Base-by-base conservation (phyloP, 2,113 vertebrate genomes). In the Corythoichthys intestinalis region DNA sequence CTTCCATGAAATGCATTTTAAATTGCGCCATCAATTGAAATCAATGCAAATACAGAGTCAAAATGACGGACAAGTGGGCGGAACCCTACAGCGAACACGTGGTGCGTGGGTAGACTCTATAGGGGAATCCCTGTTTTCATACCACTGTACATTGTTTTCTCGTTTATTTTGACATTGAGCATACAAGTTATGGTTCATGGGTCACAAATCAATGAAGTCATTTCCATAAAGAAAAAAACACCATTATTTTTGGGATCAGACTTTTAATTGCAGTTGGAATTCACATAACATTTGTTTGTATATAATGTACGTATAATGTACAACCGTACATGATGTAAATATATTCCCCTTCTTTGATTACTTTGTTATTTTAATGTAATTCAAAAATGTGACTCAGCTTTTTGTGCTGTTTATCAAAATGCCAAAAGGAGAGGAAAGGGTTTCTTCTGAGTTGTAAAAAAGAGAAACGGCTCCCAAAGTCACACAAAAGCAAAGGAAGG, bases 211-310 rank as follows among this genome's bases (percentile, higher is more conserved):
- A 38, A 38, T 59, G 20, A 35, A 59, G 34, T 59, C 57, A 59
- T 13, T 38, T 4, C 10, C 10, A 9, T 37, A 52, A 67, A 76
- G 47, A n/a, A n/a, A 80, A 66, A 15, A 13, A 1, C 69, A 67
- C 47, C 9, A 76, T 78, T 59, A 79, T 12, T 59, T 79, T 88
- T 87, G 77, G 84, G 85, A 88, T 91, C 87, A 89, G 78, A 91
- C 87, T 88, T 93, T 91, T 92, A 89, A 89, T 93, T 89, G 78
- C 85, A 91, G 86, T 88, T 88, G n/a, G 83, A 87, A 89, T 87
- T 92, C 91, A 93, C 91, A 93, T 93, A 93, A 92, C 91, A 93
- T 91, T 85, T 86, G 86, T 90, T 91, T 87, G 88, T 90, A 88
- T 87, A 88, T 88, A 86, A 85, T 82, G n/a, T n/a, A n/a, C n/a